Percentiles rank a stretch among this genome's conserved stretches.
Evolutionary conservation across 2,797 vertebrate species (phyloP).

Genomic region (Lindbergichthys nudifrons): DNA sequence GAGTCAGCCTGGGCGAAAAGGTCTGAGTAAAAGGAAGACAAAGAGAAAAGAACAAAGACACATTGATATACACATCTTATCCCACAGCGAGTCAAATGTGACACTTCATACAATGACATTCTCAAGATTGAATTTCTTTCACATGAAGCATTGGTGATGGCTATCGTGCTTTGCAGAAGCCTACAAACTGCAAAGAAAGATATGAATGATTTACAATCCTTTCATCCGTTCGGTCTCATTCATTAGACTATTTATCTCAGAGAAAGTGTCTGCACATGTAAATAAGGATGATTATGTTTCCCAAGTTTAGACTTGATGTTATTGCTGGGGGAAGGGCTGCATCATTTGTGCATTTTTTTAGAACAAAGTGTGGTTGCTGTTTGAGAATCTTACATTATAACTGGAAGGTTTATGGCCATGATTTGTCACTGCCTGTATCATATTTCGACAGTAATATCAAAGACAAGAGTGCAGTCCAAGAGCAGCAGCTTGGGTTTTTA

Average conservation of each 20-base stretch:
- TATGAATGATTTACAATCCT: constrained; percentile 55
- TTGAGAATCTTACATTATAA: constrained; percentile 39
- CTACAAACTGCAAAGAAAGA: constrained; percentile 11
- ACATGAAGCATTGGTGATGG: constrained; percentile 26
- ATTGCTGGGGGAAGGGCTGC: not conserved
- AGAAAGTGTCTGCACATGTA: constrained; percentile 34
- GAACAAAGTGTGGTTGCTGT: constrained; percentile 15
- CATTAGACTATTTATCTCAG: constrained; percentile 32
- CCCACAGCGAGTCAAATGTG: constrained; percentile 27
- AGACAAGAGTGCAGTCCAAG: constrained; percentile 50
- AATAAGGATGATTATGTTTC: constrained; percentile 30
- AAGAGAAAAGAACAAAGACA: constrained; percentile 30
- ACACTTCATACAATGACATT: constrained; percentile 19
- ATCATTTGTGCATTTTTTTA: constrained; percentile 15
- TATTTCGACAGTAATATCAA: constrained; percentile 45
- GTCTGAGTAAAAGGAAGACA: constrained; percentile 52
- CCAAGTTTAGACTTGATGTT: constrained; percentile 29
- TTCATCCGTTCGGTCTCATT: constrained; percentile 32
- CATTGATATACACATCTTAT: constrained; percentile 34
- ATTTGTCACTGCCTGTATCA: constrained; percentile 55
- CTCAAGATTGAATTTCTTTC: constrained; percentile 19
- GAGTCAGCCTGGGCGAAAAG: constrained; percentile 52
- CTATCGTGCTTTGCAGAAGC: constrained; percentile 1
- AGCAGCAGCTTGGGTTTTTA: constrained; percentile 41
- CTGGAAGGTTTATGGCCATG: constrained; percentile 33